Base-by-base conservation (phyloP, 2,888 invertebrate species). In the Subacronicta megacephala region DNA sequence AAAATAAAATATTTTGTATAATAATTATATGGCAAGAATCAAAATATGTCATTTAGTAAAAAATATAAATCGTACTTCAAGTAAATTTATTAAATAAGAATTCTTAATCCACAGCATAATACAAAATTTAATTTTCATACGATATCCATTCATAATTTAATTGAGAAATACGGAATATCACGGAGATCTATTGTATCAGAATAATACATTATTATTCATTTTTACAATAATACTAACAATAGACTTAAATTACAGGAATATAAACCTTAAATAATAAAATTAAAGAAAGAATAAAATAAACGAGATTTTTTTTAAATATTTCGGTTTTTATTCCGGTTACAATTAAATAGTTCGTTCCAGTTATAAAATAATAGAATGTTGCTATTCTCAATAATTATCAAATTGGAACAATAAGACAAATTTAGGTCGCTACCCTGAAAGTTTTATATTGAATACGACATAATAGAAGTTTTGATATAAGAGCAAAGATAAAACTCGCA, bases 191-290 rank as follows among this genome's bases (percentile, higher is more conserved):
- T 47, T 40, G 63, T 3, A 44, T 15, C 31, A 38, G 33, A 64
- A 49, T 42, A 56, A 41, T 33, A 15, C 35, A 12, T 33, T 45
- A 61, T 42, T 29, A 59, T 53, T 43, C 29, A 6, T 42, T 9
- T 43, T 45, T 16, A 55, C 15, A 17, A 54, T 41, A 52, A 49
- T 44, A 71, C 46, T 58, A 38, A 57, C 1, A n/a, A 55, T n/a
- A 57, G 3, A 49, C 71, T 57, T 58, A 62, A 46, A 29, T 38
- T 71, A 59, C 0, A 75, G 49, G 75, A 71, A 74, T 71, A 71
- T 42, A 75, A 7, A 9, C 35, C 31, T 71, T 71, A 69, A 2
- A 33, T 26, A 31, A 12, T 42, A 51, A 4, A 50, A n/a, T n/a
- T 31, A 31, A 6, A n/a, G 7, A 56, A 33, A 18, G 49, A 37